Conservation (phyloP, 2,888 invertebrate genomes). For the Smittia sp. region DNA sequence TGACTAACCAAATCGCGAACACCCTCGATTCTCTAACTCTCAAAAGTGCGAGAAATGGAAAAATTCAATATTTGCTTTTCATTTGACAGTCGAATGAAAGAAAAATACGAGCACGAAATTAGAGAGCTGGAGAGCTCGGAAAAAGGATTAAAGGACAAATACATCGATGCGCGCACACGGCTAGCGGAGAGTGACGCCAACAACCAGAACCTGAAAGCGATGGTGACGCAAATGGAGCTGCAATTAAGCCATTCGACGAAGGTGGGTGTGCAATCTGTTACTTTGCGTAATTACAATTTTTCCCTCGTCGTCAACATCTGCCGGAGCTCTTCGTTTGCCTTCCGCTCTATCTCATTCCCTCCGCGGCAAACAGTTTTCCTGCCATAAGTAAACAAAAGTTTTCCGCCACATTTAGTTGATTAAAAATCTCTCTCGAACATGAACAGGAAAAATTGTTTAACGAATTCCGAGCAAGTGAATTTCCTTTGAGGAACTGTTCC, state of each 20-base stretch:
- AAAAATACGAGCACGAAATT: constrained; percentile 73
- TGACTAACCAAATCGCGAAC: too few relatives aligned
- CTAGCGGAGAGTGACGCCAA: constrained; percentile 65
- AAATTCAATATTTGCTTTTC: constrained; percentile 41
- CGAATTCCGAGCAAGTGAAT: too few relatives aligned
- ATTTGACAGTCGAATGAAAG: constrained; percentile 63
- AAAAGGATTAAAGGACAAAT: constrained; percentile 63
- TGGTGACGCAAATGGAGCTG: constrained; percentile 63
- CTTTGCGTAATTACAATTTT: not conserved
- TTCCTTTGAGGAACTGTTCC: too few relatives aligned
- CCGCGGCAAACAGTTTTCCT: not conserved
- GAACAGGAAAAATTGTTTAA: too few relatives aligned
- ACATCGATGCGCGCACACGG: constrained; percentile 63
- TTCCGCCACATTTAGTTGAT: not conserved
- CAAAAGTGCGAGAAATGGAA: not conserved
- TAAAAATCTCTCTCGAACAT: not conserved
- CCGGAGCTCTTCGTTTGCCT: not conserved
- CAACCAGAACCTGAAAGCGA: constrained; percentile 58
- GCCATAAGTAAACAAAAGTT: not conserved
- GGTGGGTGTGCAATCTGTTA: constrained; percentile 50
- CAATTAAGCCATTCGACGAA: constrained; percentile 65
- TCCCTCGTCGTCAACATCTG: not conserved
- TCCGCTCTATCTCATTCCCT: not conserved
- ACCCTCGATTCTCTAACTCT: not conserved
- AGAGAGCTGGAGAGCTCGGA: constrained; percentile 65